phyloP scores from a whole-genome alignment of 2,888 invertebrate genomes.

The Drosophila lacicola region DNA sequence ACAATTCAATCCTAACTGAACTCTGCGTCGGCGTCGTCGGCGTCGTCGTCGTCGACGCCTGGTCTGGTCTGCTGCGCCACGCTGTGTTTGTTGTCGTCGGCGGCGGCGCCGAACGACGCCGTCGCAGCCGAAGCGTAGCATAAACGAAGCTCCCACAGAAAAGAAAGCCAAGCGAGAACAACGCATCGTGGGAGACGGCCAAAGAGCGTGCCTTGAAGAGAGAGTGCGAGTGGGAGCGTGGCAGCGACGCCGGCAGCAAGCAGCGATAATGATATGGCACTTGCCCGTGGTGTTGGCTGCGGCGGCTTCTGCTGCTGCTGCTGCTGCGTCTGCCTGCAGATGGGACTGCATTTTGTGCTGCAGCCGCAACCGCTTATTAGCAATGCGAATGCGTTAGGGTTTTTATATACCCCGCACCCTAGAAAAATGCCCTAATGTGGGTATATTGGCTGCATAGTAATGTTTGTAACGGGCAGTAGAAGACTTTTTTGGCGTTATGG shows the following conservation, averaged over 20 bases:
- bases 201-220: slow-evolving; percentile 18
- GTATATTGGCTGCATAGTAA: background rate
- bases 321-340: slow-evolving; percentile 19
- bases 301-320: slow-evolving; percentile 14
- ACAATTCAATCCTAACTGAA: slow-evolving; percentile 83
- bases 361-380: slow-evolving; percentile 70
- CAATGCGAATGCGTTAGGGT: slow-evolving; percentile 53
- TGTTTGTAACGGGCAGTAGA: no score
- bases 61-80: slow-evolving; percentile 26
- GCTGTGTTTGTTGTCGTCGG: slow-evolving; percentile 44
- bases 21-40: slow-evolving; percentile 61
- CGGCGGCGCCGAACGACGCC: slow-evolving; percentile 43
- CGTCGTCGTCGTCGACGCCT: slow-evolving; percentile 34
- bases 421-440: background rate
- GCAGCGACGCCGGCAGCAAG: slow-evolving; percentile 11
- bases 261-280: slow-evolving; percentile 66
- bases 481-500: no score
- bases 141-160: slow-evolving; percentile 58
- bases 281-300: slow-evolving; percentile 34
- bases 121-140: slow-evolving; percentile 70
- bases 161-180: slow-evolving; percentile 54
- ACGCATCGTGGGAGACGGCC: slow-evolving; percentile 50
- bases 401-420: background rate
- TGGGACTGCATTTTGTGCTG: slow-evolving; percentile 18
- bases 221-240: slow-evolving; percentile 5